A percentile compares a stretch with the other conserved stretches of the same genome.
phyloP scores from a whole-genome alignment of 2,888 invertebrate genomes.

The Dolichomitus sp. region DNA sequence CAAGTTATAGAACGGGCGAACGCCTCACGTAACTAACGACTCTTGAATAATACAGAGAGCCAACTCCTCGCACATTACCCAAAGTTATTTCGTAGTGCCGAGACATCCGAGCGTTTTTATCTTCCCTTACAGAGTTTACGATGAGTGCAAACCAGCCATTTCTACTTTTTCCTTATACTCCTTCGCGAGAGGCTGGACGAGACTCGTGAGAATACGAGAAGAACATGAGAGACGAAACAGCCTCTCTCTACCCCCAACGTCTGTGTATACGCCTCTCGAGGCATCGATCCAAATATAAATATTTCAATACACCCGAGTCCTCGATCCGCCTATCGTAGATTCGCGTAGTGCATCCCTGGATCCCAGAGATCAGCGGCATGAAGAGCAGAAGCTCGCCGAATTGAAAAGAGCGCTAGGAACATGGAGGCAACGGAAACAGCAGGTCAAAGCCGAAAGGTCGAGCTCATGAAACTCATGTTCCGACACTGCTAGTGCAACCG shows the following conservation, averaged over 20 bases:
- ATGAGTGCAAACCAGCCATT: constrained; percentile 26
- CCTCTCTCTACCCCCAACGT: background rate
- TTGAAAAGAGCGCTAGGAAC: background rate
- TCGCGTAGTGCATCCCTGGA: constrained; percentile 4
- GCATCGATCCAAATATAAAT: constrained; percentile 49
- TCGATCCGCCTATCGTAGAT: constrained; percentile 21
- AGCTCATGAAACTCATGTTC: background rate
- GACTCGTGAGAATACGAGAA: constrained; percentile 48
- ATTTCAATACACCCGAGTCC: constrained; percentile 52
- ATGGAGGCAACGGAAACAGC: background rate
- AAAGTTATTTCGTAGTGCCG: background rate
- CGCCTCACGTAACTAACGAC: constrained; percentile 24
- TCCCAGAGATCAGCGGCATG: constrained; percentile 1
- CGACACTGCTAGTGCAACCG: background rate
- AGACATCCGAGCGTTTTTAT: constrained; percentile 36
- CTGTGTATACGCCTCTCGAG: constrained; percentile 21
- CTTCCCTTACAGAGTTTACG: constrained; percentile 33
- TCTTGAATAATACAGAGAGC: constrained; percentile 46
- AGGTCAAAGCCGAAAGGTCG: constrained; percentile 5
- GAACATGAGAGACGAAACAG: constrained; percentile 27
- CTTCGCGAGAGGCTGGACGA: constrained; percentile 34
- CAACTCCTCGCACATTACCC: constrained; percentile 19
- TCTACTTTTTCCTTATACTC: constrained; percentile 11
- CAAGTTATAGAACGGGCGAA: constrained; percentile 37
- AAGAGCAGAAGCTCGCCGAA: constrained; percentile 12